Evolutionary conservation across 2,113 vertebrate species (phyloP), one percentile per base, ranked within the genome.

Genomic region (Illadopsis cleaveri): DNA sequence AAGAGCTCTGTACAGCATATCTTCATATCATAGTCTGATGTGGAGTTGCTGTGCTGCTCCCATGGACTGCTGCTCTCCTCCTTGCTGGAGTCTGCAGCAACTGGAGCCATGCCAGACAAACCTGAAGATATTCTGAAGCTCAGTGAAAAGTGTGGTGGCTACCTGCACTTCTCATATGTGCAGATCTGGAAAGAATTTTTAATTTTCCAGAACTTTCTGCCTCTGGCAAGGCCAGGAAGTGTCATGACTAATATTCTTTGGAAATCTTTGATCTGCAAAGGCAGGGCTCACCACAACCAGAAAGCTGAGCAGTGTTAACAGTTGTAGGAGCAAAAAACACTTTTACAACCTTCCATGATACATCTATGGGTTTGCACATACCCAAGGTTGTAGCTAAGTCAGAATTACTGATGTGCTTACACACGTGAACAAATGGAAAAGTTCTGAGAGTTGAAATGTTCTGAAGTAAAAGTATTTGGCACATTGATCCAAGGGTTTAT

Each of bases 191-290:
- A 95, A 78, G 10, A 25, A 48, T 45, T 90, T 65, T 61, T 70
- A 80, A 40, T 65, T 93, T 87, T 95, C 78, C 85, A 85, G 53
- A 82, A 72, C 28, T 85, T 93, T 82, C 38, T 79, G 44, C 24
- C 33, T 76, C 61, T 92, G 65, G 10, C 4, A 1, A 88, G 48
- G 21, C 30, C 44, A 15, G 5, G 51, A 66, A 89, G 31, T 30
- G 30, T 66, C 12, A 2, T 51, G 37, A 75, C 35, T 57, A 79
- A 91, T 58, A 78, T 18, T 82, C 40, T 80, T 60, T 65, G 53
- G 37, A 75, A 82, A 82, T 79, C 61, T 72, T 17, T 80, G 73
- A 89, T 85, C 66, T 82, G 61, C n/a, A 65, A 79, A 84, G 68
- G 24, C 75, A 85, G 11, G 5, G 31, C 40, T 37, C n/a, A 60